Conservation (phyloP, 2,888 invertebrate genomes). For the Cataglyphis rosenhaueri region DNA sequence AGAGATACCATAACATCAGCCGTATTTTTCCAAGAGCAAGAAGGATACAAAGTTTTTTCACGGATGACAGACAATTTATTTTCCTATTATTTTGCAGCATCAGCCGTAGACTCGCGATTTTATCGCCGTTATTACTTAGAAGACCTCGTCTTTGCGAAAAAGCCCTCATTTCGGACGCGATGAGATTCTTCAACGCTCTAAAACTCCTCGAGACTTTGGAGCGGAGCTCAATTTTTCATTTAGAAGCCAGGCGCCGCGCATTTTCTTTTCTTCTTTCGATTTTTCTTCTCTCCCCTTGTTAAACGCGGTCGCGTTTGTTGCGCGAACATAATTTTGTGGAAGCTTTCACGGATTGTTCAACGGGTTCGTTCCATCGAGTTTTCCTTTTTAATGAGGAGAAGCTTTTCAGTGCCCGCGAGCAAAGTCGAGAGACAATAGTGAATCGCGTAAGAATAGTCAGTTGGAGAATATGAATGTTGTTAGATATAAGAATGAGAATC, state of each 20-base stretch:
- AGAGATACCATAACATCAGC: not conserved
- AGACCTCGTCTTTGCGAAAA: constrained; percentile 9
- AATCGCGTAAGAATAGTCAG: constrained; percentile 13
- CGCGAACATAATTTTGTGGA: constrained; percentile 57
- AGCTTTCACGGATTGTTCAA: constrained; percentile 49
- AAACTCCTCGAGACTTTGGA: constrained; percentile 34
- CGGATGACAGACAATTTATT: constrained; percentile 24
- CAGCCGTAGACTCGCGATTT: constrained; percentile 16
- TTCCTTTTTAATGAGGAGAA: constrained; percentile 30
- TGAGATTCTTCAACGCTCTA: constrained; percentile 40
- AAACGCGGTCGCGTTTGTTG: constrained; percentile 31
- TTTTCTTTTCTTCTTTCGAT: constrained; percentile 18
- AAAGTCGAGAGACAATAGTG: constrained; percentile 37
- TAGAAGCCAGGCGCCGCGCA: constrained; percentile 30
- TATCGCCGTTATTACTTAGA: constrained; percentile 22
- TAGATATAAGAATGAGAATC: not conserved
- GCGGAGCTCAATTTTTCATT: constrained; percentile 57
- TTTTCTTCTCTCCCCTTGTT: constrained; percentile 41
- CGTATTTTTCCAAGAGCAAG: not conserved
- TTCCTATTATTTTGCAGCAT: constrained; percentile 28
- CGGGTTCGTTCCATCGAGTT: constrained; percentile 21
- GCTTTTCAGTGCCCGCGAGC: constrained; percentile 26
- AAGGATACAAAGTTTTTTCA: not conserved
- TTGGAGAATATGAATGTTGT: constrained; percentile 17
- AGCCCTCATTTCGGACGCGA: constrained; percentile 18